phyloP scores from a whole-genome alignment of 1,140 invertebrate species.

The Matsumurasca onukii region DNA sequence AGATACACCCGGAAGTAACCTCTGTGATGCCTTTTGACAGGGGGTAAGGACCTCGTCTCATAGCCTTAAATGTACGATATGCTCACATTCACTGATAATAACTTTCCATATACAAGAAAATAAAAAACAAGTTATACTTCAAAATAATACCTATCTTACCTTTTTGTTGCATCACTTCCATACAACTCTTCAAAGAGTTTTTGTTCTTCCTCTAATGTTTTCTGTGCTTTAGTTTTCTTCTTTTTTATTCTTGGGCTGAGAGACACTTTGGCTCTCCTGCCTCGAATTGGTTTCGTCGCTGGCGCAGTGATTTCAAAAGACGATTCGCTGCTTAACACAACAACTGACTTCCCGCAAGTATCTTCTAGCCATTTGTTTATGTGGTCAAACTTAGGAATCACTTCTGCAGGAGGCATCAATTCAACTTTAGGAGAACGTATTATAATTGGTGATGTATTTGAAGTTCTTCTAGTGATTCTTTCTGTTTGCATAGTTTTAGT shows the following conservation, averaged over 20 bases:
- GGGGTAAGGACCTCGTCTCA: too few species aligned
- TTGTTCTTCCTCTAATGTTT: conserved; percentile 9
- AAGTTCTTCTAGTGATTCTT: too few species aligned
- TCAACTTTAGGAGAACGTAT: not conserved
- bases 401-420: not conserved
- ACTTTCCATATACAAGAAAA: too few species aligned
- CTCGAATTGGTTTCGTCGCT: not conserved
- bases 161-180: not conserved
- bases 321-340: not conserved
- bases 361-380: conserved; percentile 17
- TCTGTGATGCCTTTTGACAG: too few species aligned
- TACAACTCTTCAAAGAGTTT: conserved; percentile 15
- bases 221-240: conserved; percentile 2
- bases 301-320: not conserved
- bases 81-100: too few species aligned
- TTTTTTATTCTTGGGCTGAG: conserved; percentile 16
- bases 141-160: not conserved
- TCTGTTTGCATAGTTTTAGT: too few species aligned
- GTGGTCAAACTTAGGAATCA: conserved; percentile 17
- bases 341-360: conserved; percentile 5
- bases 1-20: too few species aligned
- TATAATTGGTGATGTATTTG: not conserved
- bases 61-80: too few species aligned
- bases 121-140: too few species aligned
- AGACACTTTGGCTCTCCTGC: conserved; percentile 1